Evolutionary conservation across 2,888 invertebrate genomes (phyloP).

Genomic region (Desoria tigrina): DNA sequence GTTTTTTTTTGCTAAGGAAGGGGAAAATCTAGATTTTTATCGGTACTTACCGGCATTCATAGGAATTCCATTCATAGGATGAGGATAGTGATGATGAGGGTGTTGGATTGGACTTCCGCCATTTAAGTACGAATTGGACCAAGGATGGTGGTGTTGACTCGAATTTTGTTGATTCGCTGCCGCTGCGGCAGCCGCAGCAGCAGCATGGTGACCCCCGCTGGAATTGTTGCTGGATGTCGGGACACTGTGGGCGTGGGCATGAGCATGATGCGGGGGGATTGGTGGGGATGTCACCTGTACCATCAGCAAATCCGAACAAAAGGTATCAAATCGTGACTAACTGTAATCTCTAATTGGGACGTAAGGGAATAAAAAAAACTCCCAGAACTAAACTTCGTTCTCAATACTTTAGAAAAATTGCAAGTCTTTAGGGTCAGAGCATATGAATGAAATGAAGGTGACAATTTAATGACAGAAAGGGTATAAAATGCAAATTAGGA

Average conservation of each 20-base stretch:
- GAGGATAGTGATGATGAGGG: conserved; percentile 52
- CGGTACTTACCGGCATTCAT: conserved; percentile 46
- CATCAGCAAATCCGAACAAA: too few relatives aligned
- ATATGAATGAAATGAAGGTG: too few relatives aligned
- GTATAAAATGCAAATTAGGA: too few relatives aligned
- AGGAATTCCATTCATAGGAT: conserved; percentile 53
- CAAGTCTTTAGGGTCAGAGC: too few relatives aligned
- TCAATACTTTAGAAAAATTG: too few relatives aligned
- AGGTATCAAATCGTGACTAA: too few relatives aligned
- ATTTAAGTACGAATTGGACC: conserved; percentile 53
- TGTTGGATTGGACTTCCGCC: conserved; percentile 54
- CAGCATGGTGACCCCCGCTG: conserved; percentile 58
- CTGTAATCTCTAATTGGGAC: too few relatives aligned
- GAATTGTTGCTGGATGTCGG: conserved; percentile 58
- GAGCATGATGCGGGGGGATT: conserved; percentile 46
- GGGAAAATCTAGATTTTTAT: background rate
- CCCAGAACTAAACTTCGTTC: too few relatives aligned
- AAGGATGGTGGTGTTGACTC: conserved; percentile 63
- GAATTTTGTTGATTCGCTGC: conserved; percentile 65
- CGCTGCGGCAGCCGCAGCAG: conserved; percentile 64
- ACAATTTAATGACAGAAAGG: too few relatives aligned
- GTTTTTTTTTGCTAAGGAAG: too few relatives aligned
- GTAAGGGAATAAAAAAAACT: too few relatives aligned
- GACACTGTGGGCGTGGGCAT: conserved; percentile 69
- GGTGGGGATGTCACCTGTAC: conserved; percentile 43